Evolutionary conservation across 2,888 invertebrate genomes (phyloP), one percentile per base, ranked within the genome.

Genomic region (Physocephala rufipes): DNA sequence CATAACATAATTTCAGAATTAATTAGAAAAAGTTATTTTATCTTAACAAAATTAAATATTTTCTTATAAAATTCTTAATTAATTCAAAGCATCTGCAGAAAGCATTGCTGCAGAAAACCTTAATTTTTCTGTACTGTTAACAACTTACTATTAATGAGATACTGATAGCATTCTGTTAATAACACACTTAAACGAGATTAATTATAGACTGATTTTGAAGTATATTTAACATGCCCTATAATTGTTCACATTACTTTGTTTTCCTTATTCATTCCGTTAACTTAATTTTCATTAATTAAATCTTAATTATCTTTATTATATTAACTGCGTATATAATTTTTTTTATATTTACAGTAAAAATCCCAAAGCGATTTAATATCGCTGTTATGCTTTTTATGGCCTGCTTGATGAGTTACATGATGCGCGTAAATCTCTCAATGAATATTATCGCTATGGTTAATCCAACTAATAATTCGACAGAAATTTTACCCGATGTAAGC

Each of bases 401-500:
- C 74, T 92, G 92, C 77, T 90, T 92, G 86, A 89, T 91, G 76
- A 88, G 89, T 19, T 93, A 93, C 86, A 91, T 92, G 90, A 87
- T 92, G 75, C 88, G 93, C 66, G 90, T 93, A 1, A 93, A 93
- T 82, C 90, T 93, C 87, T 92, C 93, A 19, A 90, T 93, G 66
- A 91, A 91, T 77, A 87, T 92, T 53, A 89, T 92, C 61, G 92
- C 91, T 7, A 92, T 92, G 92, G 91, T 91, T 2, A 87, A 90
- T 9, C 87, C 88, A 1, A 86, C 86, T 43, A 76, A 79, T 7
- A 85, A 82, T 55, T 85, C 87, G 19, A 78, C 80, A 5, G 78
- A 77, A 51, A 76, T 74, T 9, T 72, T 80, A 19, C 80, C 82
- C 2, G 80, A 86, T 79, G 86, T 86, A 77, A 81, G 84, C 76